Evolutionary conservation across 2,888 invertebrate species (phyloP).

Genomic region (Lasioglossum morio): DNA sequence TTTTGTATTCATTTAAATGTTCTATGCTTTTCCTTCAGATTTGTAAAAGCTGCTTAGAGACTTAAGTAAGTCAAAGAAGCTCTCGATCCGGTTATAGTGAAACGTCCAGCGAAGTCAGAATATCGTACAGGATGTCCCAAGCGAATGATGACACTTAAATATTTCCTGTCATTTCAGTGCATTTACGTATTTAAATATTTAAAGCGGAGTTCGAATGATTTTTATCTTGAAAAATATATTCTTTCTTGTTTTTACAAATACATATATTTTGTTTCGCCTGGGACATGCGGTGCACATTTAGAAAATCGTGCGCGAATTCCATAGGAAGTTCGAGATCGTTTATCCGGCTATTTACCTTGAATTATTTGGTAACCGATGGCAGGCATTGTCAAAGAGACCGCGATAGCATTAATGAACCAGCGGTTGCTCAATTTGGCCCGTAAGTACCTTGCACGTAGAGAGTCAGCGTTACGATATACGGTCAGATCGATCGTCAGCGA

Average conservation of each 20-base stretch:
- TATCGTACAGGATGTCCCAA: not conserved
- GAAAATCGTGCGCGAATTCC: not conserved
- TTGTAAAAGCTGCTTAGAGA: not conserved
- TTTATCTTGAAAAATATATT: not conserved
- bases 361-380: not conserved
- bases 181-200: not conserved
- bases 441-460: constrained; percentile 15
- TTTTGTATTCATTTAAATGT: not conserved
- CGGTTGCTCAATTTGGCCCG: constrained; percentile 6
- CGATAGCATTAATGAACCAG: constrained; percentile 2
- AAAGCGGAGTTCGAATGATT: not conserved
- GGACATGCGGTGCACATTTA: not conserved
- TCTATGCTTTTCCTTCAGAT: not conserved
- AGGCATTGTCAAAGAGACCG: constrained; percentile 1
- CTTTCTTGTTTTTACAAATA: not conserved
- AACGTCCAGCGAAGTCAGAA: not conserved
- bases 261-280: not conserved
- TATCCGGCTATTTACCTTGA: not conserved
- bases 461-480: constrained; percentile 6
- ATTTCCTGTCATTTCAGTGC: not conserved
- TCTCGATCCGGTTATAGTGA: not conserved
- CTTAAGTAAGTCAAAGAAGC: not conserved
- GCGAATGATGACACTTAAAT: not conserved
- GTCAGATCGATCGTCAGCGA: not conserved
- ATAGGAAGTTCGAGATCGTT: not conserved